Evolutionary conservation across 2,113 vertebrate species (phyloP).

Genomic region (Actenoides lindsayi): DNA sequence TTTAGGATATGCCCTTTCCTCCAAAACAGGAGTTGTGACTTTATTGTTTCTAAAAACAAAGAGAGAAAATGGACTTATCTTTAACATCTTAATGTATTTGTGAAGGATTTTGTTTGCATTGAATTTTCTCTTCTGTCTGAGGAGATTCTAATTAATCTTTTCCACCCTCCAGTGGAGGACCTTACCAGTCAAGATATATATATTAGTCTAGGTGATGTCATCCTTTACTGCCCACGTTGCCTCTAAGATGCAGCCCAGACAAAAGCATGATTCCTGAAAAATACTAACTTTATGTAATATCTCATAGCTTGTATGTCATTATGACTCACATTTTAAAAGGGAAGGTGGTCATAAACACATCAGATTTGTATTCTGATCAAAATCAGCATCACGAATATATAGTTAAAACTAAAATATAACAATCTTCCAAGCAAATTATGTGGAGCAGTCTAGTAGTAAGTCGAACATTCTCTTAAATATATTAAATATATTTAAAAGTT

Average conservation of each 20-base stretch:
- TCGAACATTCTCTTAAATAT: not conserved
- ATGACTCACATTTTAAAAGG: not conserved
- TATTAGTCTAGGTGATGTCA: not conserved
- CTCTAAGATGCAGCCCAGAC: not conserved
- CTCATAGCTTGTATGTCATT: not conserved
- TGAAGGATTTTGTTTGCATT: not conserved
- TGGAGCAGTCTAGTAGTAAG: not conserved
- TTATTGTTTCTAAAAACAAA: not conserved
- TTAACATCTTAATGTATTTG: not conserved
- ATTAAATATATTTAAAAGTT: not conserved
- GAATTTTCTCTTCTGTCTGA: not conserved
- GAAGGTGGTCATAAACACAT: not conserved
- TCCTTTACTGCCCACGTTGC: not conserved
- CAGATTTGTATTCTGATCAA: not conserved
- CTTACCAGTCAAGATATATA: not conserved
- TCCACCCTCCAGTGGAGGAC: not conserved
- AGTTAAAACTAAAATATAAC: not conserved
- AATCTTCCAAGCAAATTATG: not conserved
- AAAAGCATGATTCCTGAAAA: not conserved
- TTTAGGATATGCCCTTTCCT: not conserved
- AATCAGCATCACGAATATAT: not conserved
- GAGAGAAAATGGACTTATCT: not conserved
- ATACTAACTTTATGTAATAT: not conserved
- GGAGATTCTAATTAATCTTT: not conserved
- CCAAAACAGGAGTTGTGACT: not conserved